Base-by-base conservation (phyloP, 2,888 invertebrate species). In the Gryllus longicercus region DNA sequence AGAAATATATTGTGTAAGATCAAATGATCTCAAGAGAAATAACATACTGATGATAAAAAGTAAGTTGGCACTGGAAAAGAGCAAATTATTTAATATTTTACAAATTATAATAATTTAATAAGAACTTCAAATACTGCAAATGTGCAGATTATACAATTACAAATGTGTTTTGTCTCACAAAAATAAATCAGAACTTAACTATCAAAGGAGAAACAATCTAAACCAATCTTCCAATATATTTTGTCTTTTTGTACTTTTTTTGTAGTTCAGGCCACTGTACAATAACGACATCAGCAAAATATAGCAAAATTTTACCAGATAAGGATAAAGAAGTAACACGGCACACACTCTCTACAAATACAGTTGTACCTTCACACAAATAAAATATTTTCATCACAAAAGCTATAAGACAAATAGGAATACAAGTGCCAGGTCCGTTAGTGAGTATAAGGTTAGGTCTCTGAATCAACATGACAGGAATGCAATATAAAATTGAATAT, bases 381-480 rank as follows among this genome's bases (percentile, higher is more conserved):
- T 91, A 92, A 0, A 93, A 86, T 82, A 93, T 89, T 86, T 93
- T 93, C 83, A 94, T 88, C 0, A 96, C 77, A 85, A 95, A 94
- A 21, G 93, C 93, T 79, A 94, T 90, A 80, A 94, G 84, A 88
- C 97, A 97, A 80, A 98, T 89, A 5, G 99, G 99, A 81, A 99
- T 91, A 87, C 99, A 98, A 11, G 97, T 98, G 11, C 98, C 98
- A 76, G 99, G 99, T 0, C 99, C 99, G 89, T 99, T 98, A 87
- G 95, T 96, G 78, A 97, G 88, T 84, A 97, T 90, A 84, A 97
- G 86, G 86, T 96, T 92, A 1, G 98, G 98, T 83, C 90, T 90
- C 84, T 92, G 90, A 78, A 87, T 89, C 84, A 91, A 89, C 51
- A 96, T 87, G 21, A 95, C 84, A 81, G 94, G 94, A 84, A 95